Percentiles rank a stretch among this genome's conserved stretches.
These are phyloP conservation scores for Tolypeutes matacus DNA, from an alignment of 2,797 vertebrate genomes.

Conservation along the genomic window DNA sequence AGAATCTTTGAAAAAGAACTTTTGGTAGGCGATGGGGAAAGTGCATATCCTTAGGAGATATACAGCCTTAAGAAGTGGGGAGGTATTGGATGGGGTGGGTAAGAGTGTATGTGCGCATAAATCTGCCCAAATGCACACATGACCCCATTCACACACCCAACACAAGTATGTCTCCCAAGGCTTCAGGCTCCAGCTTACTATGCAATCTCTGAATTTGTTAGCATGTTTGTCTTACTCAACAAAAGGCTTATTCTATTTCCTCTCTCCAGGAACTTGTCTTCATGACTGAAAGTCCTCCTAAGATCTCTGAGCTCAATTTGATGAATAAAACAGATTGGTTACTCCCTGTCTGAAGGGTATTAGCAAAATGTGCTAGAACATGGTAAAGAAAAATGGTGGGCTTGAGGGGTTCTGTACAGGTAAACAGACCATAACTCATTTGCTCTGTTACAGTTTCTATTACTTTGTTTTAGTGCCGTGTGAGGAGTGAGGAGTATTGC, in stretches of 20 bases:
- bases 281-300: not conserved
- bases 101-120: not conserved
- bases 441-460: slow-evolving; percentile 65
- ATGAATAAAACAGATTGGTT: not conserved
- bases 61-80: not conserved
- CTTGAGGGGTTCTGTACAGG: slow-evolving; percentile 47
- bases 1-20: slow-evolving; percentile 64
- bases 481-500: slow-evolving; percentile 40
- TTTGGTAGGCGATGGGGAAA: slow-evolving; percentile 41
- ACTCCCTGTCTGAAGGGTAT: slow-evolving; percentile 26
- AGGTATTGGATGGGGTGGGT: not conserved
- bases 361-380: slow-evolving; percentile 71
- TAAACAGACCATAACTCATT: slow-evolving; percentile 63
- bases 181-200: not conserved
- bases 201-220: not conserved
- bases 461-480: slow-evolving; percentile 45
- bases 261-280: not conserved
- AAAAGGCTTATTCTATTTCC: not conserved
- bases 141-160: not conserved
- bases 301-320: not conserved
- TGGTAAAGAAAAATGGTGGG: slow-evolving; percentile 46
- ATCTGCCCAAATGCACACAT: not conserved
- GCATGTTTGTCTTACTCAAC: not conserved
- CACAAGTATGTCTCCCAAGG: not conserved
- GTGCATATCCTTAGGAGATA: not conserved